Base-by-base conservation (phyloP, 2,888 invertebrate genomes). In the Cylindroiulus punctatus region DNA sequence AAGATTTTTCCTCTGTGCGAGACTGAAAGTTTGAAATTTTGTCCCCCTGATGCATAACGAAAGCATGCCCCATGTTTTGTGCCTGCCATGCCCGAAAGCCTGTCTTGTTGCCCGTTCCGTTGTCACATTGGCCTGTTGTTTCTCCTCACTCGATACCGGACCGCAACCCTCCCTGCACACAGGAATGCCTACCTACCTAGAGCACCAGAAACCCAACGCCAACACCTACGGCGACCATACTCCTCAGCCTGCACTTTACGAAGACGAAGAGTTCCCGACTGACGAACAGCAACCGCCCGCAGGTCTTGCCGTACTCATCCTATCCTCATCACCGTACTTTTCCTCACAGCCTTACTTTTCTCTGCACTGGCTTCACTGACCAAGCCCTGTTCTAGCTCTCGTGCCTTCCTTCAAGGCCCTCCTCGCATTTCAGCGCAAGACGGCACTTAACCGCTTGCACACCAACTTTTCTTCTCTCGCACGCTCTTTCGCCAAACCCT, bases 201-300 rank as follows among this genome's bases (percentile, higher is more conserved):
- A 84, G n/a, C 84, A 84, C 42, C 84, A 84, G 40, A 84, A 84
- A 84, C 84, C 84, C 84, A 81, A 81, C n/a, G 81, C 44, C 84
- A 84, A 47, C 47, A 47, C 84, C 17, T 84, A 84, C 22, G 84
- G 40, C 32, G 84, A 84, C 47, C 82, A 82, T n/a, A 84, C 30
- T 30, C 84, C 84, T 84, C 47, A 36, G 8, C 81, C 81, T 40
- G 36, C 84, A 42, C 42, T 84, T 30, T 84, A 84, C 12, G 84
- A 30, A 84, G 84, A 84, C 47, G 84, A 84, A 17, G 84, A 84
- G 17, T 84, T 30, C 42, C 84, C 84, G n/a, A 44, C 30, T 44
- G 84, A 84, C 44, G 84, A 84, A 42, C 84, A 84, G 42, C 84
- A 42, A 30, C 84, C 40, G 12, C 44, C 32, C 36, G 36, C 84